Conservation (phyloP, 1,140 invertebrate species). For the Papilio helenus region DNA sequence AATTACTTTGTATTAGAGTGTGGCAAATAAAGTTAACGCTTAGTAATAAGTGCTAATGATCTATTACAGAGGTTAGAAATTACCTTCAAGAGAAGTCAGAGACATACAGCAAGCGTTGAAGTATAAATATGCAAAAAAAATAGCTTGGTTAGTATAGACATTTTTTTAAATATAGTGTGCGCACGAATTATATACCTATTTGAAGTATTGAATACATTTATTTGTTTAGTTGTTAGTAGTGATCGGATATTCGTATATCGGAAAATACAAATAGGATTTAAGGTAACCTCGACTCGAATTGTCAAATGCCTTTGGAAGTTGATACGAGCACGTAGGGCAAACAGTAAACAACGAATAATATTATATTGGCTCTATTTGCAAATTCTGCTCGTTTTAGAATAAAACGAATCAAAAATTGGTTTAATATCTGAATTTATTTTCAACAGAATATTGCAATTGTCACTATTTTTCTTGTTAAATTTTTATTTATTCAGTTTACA, state of each 20-base stretch:
- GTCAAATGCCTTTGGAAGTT: not conserved
- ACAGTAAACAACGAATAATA: conserved; percentile 9
- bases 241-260: not conserved
- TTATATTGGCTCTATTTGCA: not conserved
- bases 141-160: not conserved
- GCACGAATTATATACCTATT: not conserved
- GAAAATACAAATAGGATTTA: conserved; percentile 18
- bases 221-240: conserved; percentile 10
- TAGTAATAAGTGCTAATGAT: not conserved
- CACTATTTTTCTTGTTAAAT: not conserved
- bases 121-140: not conserved
- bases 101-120: not conserved
- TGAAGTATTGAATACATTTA: not conserved
- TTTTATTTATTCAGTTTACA: not conserved
- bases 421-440: not conserved
- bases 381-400: not conserved
- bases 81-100: not conserved
- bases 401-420: not conserved
- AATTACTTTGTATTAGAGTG: not conserved
- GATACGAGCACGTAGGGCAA: conserved; percentile 1
- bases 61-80: not conserved
- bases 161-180: too few relatives aligned
- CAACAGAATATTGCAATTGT: not conserved
- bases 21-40: not conserved
- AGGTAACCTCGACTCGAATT: conserved; percentile 7